Evolutionary conservation across 2,797 vertebrate genomes (phyloP), one percentile per base, ranked within the genome.

Genomic region (Gymnocypris eckloni): DNA sequence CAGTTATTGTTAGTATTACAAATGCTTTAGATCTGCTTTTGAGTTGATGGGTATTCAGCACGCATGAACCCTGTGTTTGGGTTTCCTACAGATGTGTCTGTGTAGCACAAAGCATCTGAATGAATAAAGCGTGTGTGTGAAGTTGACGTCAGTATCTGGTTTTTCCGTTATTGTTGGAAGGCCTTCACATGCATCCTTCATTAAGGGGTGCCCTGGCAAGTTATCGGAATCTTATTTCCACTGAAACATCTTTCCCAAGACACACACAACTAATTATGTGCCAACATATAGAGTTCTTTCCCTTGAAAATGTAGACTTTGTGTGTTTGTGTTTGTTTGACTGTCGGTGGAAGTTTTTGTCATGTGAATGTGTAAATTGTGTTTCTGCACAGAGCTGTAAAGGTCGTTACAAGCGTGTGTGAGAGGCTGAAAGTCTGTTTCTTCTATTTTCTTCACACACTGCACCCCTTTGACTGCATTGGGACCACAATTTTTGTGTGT

Each of bases 101-200:
- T n/a, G n/a, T n/a, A n/a, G n/a, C 59, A 64, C 20, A 9, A 16
- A 83, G 71, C 33, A 59, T 71, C 37, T 73, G 54, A 41, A 11
- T 33, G 56, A 66, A 67, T 84, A 52, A 52, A 43, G 73, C 64
- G 5, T 76, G 61, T 48, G 18, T 61, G 66, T 41, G 18, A 18
- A 66, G 54, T 61, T 87, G 83, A 88, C 54, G 87, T 89, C 79
- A 88, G 52, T 71, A 83, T 88, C 79, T 81, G 56, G 54, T 72
- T 39, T 54, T 89, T 90, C 81, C 61, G 22, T 87, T 90, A 73
- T 84, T 86, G 56, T 71, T 86, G 85, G 67, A 88, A 84, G 41
- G 39, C 52, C 75, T 73, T 54, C 54, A 84, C 78, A 84, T 66
- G 16, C 39, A 72, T 86, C 84, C 25, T 73, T 79, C 16, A 86